Conservation (phyloP, 2,888 invertebrate species). For the Camptogramma bilineatum region DNA sequence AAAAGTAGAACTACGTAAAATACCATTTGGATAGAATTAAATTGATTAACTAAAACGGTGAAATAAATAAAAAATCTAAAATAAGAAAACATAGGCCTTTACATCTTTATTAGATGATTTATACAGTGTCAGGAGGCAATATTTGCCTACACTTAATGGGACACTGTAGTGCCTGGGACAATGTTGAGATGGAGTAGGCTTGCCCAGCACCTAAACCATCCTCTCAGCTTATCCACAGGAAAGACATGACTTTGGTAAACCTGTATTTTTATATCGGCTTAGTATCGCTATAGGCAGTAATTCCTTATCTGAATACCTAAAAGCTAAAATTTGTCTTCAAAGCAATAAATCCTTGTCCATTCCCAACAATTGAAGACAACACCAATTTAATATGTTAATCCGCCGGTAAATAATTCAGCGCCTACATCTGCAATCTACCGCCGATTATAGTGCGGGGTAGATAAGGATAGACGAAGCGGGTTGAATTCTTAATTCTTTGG, state of each 20-base stretch:
- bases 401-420: slow-evolving; percentile 27
- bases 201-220: too few species aligned
- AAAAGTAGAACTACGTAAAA: background rate
- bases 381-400: slow-evolving; percentile 34
- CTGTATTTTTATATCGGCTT: background rate
- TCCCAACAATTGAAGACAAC: slow-evolving; percentile 20
- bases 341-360: slow-evolving; percentile 20
- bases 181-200: too few species aligned
- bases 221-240: too few species aligned
- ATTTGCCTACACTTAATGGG: too few species aligned
- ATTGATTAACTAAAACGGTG: too few species aligned
- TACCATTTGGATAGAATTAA: too few species aligned
- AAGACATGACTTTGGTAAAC: too few species aligned
- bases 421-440: slow-evolving; percentile 17
- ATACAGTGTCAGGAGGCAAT: too few species aligned
- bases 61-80: too few species aligned
- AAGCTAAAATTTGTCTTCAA: slow-evolving; percentile 7
- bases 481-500: slow-evolving; percentile 22
- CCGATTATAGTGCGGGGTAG: slow-evolving; percentile 15
- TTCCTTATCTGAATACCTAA: background rate
- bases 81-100: too few species aligned
- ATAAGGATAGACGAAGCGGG: slow-evolving; percentile 5
- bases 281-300: background rate
- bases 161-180: too few species aligned
- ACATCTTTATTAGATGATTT: too few species aligned